phyloP scores from a whole-genome alignment of 2,888 invertebrate species.

The Machimus rusticus region DNA sequence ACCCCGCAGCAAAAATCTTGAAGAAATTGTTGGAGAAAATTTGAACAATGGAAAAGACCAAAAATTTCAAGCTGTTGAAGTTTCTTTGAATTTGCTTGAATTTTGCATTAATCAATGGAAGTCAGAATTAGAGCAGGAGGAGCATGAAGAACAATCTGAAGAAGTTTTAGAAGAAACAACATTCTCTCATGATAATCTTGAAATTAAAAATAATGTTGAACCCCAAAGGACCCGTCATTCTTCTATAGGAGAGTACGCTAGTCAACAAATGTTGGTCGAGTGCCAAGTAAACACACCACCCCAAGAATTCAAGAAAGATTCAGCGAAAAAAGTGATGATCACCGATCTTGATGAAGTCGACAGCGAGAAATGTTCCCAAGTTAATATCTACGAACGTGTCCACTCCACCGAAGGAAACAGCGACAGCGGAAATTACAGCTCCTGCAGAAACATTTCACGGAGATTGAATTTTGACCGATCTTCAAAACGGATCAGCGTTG shows the following conservation, averaged over 20 bases:
- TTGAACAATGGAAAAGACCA: neutral
- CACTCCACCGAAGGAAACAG: neutral
- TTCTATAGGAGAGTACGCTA: neutral
- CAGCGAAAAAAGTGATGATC: neutral
- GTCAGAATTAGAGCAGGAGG: neutral
- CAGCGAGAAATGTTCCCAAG: neutral
- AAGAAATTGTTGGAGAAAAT: neutral
- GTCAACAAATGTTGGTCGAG: neutral
- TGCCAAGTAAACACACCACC: neutral
- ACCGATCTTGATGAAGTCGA: neutral
- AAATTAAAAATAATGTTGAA: neutral
- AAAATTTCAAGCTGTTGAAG: neutral
- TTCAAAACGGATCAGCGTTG: neutral
- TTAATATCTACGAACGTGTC: neutral
- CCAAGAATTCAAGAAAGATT: neutral
- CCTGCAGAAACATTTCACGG: neutral
- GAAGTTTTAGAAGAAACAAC: neutral
- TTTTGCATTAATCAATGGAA: neutral
- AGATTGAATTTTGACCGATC: neutral
- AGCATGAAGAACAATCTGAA: neutral
- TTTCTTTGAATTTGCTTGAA: neutral
- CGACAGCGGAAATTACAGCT: neutral
- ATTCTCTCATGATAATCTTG: neutral
- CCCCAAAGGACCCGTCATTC: neutral
- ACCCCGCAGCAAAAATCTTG: neutral